Evolutionary conservation across 2,113 vertebrate species (phyloP).

Genomic region (Erpornis zantholeuca): DNA sequence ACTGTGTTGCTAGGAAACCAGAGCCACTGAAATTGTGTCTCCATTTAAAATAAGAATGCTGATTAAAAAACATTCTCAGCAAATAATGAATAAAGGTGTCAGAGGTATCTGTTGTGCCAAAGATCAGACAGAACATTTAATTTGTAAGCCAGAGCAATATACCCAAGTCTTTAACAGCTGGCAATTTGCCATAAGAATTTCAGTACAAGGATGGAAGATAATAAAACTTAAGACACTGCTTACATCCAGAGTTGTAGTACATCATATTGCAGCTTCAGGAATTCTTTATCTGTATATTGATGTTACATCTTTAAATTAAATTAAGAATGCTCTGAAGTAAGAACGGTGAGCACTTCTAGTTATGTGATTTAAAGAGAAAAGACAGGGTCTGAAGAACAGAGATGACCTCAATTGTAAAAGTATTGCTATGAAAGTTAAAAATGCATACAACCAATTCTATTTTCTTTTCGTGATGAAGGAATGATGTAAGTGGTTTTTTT

Average conservation of each 20-base stretch:
- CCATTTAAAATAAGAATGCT: not conserved
- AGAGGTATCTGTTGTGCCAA: not conserved
- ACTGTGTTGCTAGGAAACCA: slow-evolving; percentile 23
- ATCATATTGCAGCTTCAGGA: not conserved
- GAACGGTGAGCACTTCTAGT: not conserved
- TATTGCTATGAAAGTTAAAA: not conserved
- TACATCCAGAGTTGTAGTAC: not conserved
- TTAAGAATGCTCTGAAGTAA: not conserved
- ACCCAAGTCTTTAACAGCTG: not conserved
- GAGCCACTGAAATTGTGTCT: not conserved
- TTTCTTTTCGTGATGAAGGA: not conserved
- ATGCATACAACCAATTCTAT: not conserved
- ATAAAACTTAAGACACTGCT: not conserved
- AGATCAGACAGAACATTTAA: not conserved
- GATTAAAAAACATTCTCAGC: not conserved
- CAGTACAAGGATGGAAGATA: not conserved
- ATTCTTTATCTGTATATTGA: not conserved
- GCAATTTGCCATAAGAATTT: not conserved
- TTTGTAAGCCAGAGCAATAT: not conserved
- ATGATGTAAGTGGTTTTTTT: not conserved
- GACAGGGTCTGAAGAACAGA: not conserved
- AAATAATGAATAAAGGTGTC: not conserved
- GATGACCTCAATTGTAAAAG: not conserved
- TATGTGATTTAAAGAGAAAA: not conserved
- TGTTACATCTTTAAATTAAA: not conserved